Conservation (phyloP, 2,888 invertebrate species). For the Ormia ochracea region DNA sequence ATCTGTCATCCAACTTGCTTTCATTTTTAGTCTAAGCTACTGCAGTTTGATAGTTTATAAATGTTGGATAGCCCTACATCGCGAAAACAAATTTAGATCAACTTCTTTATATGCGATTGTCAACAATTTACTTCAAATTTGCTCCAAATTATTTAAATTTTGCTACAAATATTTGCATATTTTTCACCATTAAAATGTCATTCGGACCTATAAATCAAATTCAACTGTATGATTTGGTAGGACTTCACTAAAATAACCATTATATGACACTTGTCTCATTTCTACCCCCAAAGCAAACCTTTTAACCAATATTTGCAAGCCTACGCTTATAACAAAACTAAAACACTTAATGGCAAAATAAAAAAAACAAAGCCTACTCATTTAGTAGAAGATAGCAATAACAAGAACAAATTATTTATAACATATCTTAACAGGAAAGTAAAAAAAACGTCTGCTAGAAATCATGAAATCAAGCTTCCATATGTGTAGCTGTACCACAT, state of each 20-base stretch:
- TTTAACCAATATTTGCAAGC: conserved; percentile 43
- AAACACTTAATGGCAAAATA: conserved; percentile 3
- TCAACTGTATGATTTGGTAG: background rate
- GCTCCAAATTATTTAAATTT: no score
- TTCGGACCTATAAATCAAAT: conserved; percentile 16
- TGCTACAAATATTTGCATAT: no score
- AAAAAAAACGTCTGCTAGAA: conserved; percentile 23
- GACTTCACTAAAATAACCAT: conserved; percentile 15
- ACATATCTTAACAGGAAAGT: conserved; percentile 19
- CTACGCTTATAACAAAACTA: conserved; percentile 56
- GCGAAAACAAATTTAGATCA: no score
- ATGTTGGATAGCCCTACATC: no score
- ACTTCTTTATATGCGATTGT: no score
- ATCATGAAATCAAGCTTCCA: conserved; percentile 33
- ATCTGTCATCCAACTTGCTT: no score
- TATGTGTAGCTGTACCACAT: background rate
- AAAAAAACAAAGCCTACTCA: conserved; percentile 47
- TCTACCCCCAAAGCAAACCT: conserved; percentile 11
- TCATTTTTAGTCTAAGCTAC: no score
- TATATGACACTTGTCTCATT: conserved; percentile 59
- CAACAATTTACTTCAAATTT: no score
- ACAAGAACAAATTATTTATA: conserved; percentile 1
- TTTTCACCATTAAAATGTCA: background rate
- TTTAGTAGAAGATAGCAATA: conserved; percentile 16
- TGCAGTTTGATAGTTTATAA: no score